Evolutionary conservation across 1,140 invertebrate genomes (phyloP), one percentile per base, ranked within the genome.

Genomic region (Scaptomyza montana): DNA sequence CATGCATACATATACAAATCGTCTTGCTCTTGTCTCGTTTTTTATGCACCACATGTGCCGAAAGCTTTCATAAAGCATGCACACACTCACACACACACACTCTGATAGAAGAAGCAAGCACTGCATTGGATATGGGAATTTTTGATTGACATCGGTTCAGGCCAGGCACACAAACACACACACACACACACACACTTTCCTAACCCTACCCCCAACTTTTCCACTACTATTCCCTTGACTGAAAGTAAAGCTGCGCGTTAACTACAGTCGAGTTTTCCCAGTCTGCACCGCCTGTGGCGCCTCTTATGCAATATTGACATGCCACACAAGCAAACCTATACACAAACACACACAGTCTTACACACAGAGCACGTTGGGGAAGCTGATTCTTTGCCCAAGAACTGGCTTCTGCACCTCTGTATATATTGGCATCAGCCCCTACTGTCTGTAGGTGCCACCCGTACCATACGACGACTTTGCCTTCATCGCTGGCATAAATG

Each of bases 71-170:
- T 78, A 87, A 82, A 82, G 82, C 84, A 84, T 73, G 43, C 82
- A 81, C 56, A 41, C 51, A 70, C 68, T 60, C 61, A 50, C 67
- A 45, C 55, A 21, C 46, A 43, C 45, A 50, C 10, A 36, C 51
- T 30, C 33, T 54, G 21, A 13, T 6, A 69, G 21, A 61, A 71
- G 57, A 69, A 6, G 30, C 30, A 60, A 72, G 69, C 61, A 69
- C 76, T 84, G 86, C 86, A 86, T 81, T 77, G 81, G 81, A 82
- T 86, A 90, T 86, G 87, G 87, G 86, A 90, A 90, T 90, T 90
- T 84, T 90, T 90, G 86, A 90, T 90, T 90, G 86, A 90, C 86
- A 90, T 82, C 86, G 86, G 86, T 78, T 78, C 62, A 68, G 74
- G 73, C 54, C 43, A 57, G 41, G 30, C 62, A 53, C 25, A 21